Evolutionary conservation across 2,888 invertebrate genomes (phyloP).

Genomic region (Lasioglossum pauxillum): DNA sequence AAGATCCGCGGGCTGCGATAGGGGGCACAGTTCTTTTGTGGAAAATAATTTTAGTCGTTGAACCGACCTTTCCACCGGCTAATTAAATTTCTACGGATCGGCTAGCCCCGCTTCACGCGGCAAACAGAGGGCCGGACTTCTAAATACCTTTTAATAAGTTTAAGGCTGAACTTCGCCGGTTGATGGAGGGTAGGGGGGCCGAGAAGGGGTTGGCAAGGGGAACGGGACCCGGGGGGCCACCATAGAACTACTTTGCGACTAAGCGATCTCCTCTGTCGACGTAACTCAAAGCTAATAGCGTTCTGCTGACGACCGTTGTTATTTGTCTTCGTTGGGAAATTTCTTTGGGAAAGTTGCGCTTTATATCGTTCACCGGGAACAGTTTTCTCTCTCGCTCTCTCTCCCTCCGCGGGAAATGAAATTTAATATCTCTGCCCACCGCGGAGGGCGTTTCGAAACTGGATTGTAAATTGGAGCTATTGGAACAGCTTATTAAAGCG

Average conservation of each 20-base stretch:
- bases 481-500: conserved; percentile 8
- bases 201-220: neutral
- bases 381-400: neutral
- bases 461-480: conserved; percentile 2
- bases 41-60: conserved; percentile 59
- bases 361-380: conserved; percentile 2
- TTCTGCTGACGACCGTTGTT: conserved; percentile 18
- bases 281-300: conserved; percentile 23
- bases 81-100: conserved; percentile 60
- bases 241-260: neutral
- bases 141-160: conserved; percentile 49
- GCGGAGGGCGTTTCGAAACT: conserved; percentile 3
- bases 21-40: conserved; percentile 56
- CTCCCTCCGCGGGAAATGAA: neutral
- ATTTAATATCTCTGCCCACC: neutral
- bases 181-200: neutral
- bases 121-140: conserved; percentile 41
- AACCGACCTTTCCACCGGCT: conserved; percentile 53
- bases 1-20: conserved; percentile 62
- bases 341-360: conserved; percentile 14
- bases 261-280: conserved; percentile 18
- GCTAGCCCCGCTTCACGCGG: conserved; percentile 29
- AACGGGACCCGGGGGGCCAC: neutral
- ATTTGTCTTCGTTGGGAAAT: conserved; percentile 20
- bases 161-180: conserved; percentile 31